Evolutionary conservation across 35 echinoderm and acorn worm species (phyloP).

Genomic region (Apostichopus parvimensis): DNA sequence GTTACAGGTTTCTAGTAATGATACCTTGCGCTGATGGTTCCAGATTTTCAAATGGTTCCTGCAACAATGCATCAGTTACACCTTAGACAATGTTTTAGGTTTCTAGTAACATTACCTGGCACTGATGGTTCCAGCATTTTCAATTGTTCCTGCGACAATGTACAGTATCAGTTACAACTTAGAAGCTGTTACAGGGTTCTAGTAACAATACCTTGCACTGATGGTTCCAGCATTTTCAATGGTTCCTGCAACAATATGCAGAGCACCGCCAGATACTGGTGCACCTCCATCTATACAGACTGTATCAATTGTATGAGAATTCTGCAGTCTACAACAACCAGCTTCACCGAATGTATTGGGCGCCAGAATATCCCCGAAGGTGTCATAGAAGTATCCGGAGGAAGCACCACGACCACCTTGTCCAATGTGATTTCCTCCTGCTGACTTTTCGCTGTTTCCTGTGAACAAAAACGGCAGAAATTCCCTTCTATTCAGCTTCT

Average conservation of each 20-base stretch:
- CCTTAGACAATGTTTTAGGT: not conserved
- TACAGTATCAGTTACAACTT: not conserved
- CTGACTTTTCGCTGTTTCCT: not conserved
- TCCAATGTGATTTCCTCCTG: slow-evolving; percentile 73
- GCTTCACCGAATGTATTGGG: slow-evolving; percentile 64
- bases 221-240: slow-evolving; percentile 65
- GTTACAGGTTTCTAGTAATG: not conserved
- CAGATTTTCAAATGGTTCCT: slow-evolving; percentile 53
- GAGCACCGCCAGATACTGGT: slow-evolving; percentile 71
- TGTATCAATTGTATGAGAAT: not conserved
- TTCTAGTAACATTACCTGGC: slow-evolving; percentile 48
- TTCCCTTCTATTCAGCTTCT: no score
- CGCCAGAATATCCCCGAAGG: slow-evolving; percentile 49
- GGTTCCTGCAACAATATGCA: slow-evolving; percentile 52
- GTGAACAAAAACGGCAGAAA: no score
- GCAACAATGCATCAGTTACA: slow-evolving; percentile 22
- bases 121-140: slow-evolving; percentile 69
- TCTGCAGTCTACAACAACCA: slow-evolving; percentile 54
- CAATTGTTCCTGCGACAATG: slow-evolving; percentile 22
- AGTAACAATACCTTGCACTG: slow-evolving; percentile 57
- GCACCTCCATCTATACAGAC: slow-evolving; percentile 53
- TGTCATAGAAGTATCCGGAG: not conserved
- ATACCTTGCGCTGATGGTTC: slow-evolving; percentile 76
- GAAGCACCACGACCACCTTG: slow-evolving; percentile 56
- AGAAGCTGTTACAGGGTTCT: not conserved